Evolutionary conservation across 1,140 invertebrate species (phyloP), one percentile per base, ranked within the genome.

Genomic region (Sinella curviseta): DNA sequence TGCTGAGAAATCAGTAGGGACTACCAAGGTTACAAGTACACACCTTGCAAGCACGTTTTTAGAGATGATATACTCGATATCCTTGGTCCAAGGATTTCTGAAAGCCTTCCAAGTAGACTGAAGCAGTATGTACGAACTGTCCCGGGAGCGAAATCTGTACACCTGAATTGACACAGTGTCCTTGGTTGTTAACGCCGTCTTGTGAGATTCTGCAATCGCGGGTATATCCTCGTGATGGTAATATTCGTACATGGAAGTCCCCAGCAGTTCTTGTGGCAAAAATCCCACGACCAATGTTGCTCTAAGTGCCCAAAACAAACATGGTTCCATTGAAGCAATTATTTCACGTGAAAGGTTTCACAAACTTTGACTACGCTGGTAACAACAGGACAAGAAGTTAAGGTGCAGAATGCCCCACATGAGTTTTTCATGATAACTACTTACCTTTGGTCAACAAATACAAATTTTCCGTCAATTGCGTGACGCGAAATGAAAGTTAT

Each of bases 181-280:
- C 0, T 88, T 87, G n/a, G 88, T 88, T 84, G 93, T 90, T 55
- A 96, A 88, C 1, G 92, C 93, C 83, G 91, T 89, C 89, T 95
- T 94, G 87, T 97, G 96, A 73, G 92, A 91, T 84, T 96, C 92
- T 30, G 94, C 93, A 77, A 98, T 88, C 8, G 90, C 89, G 20
- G 90, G 87, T 79, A 97, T 92, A 86, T 97, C 95, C 70, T 95
- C 93, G 77, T 92, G 92, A 85, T 94, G 92, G 85, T 94, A 96
- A 88, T 97, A 97, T 86, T 97, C 96, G 86, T 97, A 97, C 88
- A 97, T 93, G 84, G 94, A 96, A 0, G 94, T 95, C 12, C 95
- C 95, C 20, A 97, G 87, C 30, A 98, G 87, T 88, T 98, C 96
- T 88, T 98, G 96, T 1, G 95, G 95, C 74, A 97, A 88, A 88